Evolutionary conservation across 2,888 invertebrate species (phyloP), one percentile per base, ranked within the genome.

Genomic region (Chrysotoxum bicinctum): DNA sequence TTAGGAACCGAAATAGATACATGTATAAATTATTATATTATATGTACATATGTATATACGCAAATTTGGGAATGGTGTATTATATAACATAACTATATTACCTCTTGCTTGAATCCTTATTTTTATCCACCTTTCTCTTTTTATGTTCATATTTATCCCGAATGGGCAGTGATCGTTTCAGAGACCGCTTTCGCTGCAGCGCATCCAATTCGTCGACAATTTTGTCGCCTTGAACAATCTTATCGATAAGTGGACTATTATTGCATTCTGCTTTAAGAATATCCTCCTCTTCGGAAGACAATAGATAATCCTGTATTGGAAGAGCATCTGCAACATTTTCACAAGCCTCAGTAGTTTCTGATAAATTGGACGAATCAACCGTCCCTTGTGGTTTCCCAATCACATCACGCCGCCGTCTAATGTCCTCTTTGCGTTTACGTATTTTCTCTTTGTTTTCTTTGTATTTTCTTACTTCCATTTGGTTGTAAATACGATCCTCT

Each of bases 361-460:
- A 3, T 43, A 40, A 37, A 52, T 37, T 73, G 3, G 32, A 16
- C 19, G 26, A 16, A 32, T 62, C 73, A 45, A 21, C 3, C 8
- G 40, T 30, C 0, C 16, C 16, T 52, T 58, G 37, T 2, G 3
- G 56, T 23, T n/a, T 66, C 5, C 12, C 32, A 60, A 14, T 86
- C 87, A 45, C 83, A 87, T 75, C 81, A 73, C 80, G 45, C 62
- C 37, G 68, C 5, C 4, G 70, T n/a, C 89, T 88, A 6, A 88
- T 88, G 19, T 90, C 88, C 78, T 92, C 92, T 77, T 91, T 92
- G 16, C 92, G 90, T 26, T 95, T 93, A 9, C 95, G 93, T 84
- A 96, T 92, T 90, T 96, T 96, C 89, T 96, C 96, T 90, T 97
- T 96, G 43, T 96, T 96, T 89, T 96, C 95, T 90, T 95, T 95